phyloP scores from a whole-genome alignment of 2,113 vertebrate species.

The Lophura nycthemera region DNA sequence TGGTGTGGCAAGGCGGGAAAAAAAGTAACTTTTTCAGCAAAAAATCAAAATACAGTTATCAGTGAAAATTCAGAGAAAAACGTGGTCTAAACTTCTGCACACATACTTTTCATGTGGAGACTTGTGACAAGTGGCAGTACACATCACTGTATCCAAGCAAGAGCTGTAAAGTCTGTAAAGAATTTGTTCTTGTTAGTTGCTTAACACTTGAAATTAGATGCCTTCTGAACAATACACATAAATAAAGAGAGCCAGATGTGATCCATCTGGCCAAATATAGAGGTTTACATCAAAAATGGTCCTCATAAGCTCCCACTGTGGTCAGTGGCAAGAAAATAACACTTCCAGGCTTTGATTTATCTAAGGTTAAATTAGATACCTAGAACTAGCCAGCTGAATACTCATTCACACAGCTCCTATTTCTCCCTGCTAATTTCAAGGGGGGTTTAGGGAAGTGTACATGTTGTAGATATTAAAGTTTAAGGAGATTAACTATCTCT shows the following conservation, averaged over 20 bases:
- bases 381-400: not conserved
- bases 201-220: conserved; percentile 50
- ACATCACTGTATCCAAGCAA: not conserved
- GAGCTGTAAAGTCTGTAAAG: not conserved
- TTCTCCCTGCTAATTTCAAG: not conserved
- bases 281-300: conserved; percentile 52
- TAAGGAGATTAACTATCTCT: not conserved
- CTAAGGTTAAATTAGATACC: not conserved
- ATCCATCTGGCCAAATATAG: conserved; percentile 52
- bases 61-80: not conserved
- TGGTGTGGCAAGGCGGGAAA: not conserved
- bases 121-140: not conserved
- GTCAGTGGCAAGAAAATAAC: not conserved
- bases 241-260: conserved; percentile 11
- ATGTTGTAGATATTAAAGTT: not conserved
- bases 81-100: not conserved
- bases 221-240: conserved; percentile 49
- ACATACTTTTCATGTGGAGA: not conserved
- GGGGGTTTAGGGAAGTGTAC: not conserved
- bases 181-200: conserved; percentile 57
- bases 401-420: not conserved
- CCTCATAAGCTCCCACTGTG: not conserved
- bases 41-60: too few species aligned
- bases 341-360: not conserved
- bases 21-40: too few species aligned